Conservation (phyloP, 2,797 vertebrate genomes). For the Austrolebias charrua region DNA sequence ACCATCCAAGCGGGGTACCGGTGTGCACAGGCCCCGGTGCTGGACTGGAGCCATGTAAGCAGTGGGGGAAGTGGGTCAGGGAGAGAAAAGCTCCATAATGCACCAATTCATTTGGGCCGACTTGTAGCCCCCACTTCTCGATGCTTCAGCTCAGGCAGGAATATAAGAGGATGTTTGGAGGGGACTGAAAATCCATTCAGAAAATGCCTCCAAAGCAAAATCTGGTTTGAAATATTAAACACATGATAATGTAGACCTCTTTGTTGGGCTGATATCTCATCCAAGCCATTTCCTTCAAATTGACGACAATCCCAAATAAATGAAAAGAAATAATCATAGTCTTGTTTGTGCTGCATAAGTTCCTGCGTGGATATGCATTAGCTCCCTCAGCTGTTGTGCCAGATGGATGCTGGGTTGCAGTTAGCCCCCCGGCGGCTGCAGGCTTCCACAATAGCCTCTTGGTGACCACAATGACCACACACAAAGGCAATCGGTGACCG, state of each 20-base stretch:
- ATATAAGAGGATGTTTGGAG: conserved; percentile 40
- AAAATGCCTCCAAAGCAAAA: conserved; percentile 56
- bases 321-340: conserved; percentile 44
- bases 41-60: conserved; percentile 41
- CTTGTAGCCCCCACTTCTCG: conserved; percentile 12
- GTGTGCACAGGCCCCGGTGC: conserved; percentile 22
- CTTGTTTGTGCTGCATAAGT: conserved; percentile 54
- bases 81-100: conserved; percentile 51
- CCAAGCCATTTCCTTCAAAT: conserved; percentile 40
- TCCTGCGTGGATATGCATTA: conserved; percentile 29
- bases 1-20: conserved; percentile 23
- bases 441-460: conserved; percentile 51
- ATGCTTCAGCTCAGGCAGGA: conserved; percentile 7
- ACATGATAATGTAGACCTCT: conserved; percentile 32
- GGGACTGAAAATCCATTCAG: conserved; percentile 39
- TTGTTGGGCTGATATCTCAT: conserved; percentile 33
- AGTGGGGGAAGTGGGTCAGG: conserved; percentile 48
- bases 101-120: conserved; percentile 56
- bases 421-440: conserved; percentile 60
- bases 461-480: conserved; percentile 50
- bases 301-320: conserved; percentile 46
- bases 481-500: conserved; percentile 65
- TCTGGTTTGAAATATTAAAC: conserved; percentile 41
- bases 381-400: conserved; percentile 74
- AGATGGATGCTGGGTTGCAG: conserved; percentile 72